These are phyloP conservation scores for Tragelaphus imberbis DNA, from an alignment of 2,113 vertebrate genomes.

Conservation along the genomic window DNA sequence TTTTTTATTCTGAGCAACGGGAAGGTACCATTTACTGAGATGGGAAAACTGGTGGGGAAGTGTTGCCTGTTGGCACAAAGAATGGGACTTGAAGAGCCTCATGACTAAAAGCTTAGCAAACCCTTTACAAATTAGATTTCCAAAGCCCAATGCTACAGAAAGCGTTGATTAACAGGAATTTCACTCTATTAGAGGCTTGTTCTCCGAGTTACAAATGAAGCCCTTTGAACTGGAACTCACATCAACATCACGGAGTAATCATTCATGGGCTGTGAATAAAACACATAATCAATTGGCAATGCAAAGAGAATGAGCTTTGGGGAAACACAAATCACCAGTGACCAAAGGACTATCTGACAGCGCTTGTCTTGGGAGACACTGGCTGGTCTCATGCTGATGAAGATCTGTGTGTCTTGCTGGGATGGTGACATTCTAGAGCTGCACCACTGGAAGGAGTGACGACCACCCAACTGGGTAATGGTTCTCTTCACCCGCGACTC, in stretches of 20 bases:
- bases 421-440: neutral
- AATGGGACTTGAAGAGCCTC: neutral
- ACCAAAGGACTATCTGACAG: neutral
- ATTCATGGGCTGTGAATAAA: neutral
- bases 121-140: neutral
- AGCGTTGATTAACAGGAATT: neutral
- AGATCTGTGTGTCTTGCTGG: neutral
- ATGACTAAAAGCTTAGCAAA: neutral
- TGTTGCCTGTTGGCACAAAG: neutral
- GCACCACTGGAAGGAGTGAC: rapidly evolving
- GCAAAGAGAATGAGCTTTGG: slow-evolving; percentile 25
- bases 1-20: neutral
- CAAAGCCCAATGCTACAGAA: neutral
- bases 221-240: slow-evolving; percentile 59
- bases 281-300: slow-evolving; percentile 48
- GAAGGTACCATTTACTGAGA: neutral
- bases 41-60: neutral
- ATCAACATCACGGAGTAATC: slow-evolving; percentile 31
- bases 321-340: neutral
- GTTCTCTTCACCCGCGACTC: neutral
- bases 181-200: slow-evolving; percentile 37
- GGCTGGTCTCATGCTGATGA: neutral
- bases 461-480: rapidly evolving
- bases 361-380: neutral
- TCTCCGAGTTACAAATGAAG: slow-evolving; percentile 55